Evolutionary conservation across 2,888 invertebrate species (phyloP), one percentile per base, ranked within the genome.

Genomic region (Drosophila subquinaria): DNA sequence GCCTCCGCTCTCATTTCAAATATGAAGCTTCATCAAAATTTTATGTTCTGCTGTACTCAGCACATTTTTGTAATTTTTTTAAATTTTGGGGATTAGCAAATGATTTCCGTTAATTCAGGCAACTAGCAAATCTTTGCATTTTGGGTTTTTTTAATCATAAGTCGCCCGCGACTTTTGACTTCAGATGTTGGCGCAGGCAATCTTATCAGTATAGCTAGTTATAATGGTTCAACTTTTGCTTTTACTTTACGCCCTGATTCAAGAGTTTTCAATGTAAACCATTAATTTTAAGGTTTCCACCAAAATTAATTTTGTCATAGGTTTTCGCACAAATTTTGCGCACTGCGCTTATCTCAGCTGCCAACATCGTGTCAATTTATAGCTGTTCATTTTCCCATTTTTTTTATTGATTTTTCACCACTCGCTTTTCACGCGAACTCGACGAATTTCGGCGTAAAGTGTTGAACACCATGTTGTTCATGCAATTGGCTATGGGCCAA

Each of bases 41-140:
- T 57, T 57, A 36, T 30, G 48, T 55, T 43, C 17, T 60, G 53
- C 20, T 33, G 38, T 23, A 6, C 43, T 17, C 53, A 63, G 63
- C 51, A 48, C 38, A 62, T 38, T 63, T 73, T 56, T 66, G 63
- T 69, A 3, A 3, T 61, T 71, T 63, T 56, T 13, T 42, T 35
- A n/a, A n/a, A 23, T 55, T 60, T 69, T 36, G 52, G 64, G 38
- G 40, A 53, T 15, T 57, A 43, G n/a, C 17, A 30, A 69, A 69
- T 76, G 67, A 76, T 88, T 78, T 85, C 81, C 86, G 73, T 79
- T 81, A 77, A 85, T 73, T 71, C 67, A 33, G 52, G 15, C 52
- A 86, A 88, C 83, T 88, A 80, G 61, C 76, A 73, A 56, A 23
- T 62, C n/a, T 69, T 56, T 55, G 43, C 62, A 48, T 72, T 59